Conservation (phyloP, 37 sponge, comb jelly and placozoan species). For the Aphrocallistes beatrix region DNA sequence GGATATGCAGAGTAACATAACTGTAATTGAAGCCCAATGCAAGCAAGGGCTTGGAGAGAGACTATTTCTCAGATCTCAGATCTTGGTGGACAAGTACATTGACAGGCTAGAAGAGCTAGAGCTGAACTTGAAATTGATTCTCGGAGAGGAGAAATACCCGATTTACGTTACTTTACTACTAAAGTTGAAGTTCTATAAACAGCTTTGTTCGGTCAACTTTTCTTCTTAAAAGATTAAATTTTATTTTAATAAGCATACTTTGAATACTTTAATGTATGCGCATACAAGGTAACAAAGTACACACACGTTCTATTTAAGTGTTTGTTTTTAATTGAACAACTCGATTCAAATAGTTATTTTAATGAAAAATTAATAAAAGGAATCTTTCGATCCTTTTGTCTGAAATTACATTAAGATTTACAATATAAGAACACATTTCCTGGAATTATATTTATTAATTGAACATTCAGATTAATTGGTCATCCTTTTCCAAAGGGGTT, state of each 20-base stretch:
- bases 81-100: not conserved
- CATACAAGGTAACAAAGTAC: no score
- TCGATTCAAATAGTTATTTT: no score
- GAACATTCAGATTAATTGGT: no score
- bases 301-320: no score
- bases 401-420: no score
- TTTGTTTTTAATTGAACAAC: no score
- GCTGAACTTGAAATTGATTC: not conserved
- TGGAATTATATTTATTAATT: no score
- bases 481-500: no score
- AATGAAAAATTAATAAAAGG: no score
- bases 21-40: not conserved
- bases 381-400: no score
- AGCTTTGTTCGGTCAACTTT: not conserved
- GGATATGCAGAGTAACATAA: not conserved
- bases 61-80: not conserved
- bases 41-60: not conserved
- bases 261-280: no score
- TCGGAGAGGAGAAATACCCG: not conserved
- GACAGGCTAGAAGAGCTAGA: not conserved
- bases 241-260: not conserved
- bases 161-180: not conserved
- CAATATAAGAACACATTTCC: no score
- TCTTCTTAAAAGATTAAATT: not conserved
- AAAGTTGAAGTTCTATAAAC: constrained; percentile 4